phyloP scores from a whole-genome alignment of 2,797 vertebrate genomes.

The Morelia viridis region DNA sequence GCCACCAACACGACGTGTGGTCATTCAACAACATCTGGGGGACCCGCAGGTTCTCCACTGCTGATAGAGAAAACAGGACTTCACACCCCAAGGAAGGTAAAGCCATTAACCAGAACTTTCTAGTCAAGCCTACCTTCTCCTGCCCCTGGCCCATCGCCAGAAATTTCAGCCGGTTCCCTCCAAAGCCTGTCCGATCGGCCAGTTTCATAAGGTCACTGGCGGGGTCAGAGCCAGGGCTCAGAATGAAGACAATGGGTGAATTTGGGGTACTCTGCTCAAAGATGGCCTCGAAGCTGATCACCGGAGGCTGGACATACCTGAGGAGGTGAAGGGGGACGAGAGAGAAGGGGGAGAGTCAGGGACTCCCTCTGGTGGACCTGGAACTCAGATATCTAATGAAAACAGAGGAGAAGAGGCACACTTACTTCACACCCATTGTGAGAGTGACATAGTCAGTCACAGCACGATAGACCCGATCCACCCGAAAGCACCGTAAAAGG shows the following conservation, averaged over 20 bases:
- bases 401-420: not conserved
- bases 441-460: conserved; percentile 86
- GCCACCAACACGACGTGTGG: no score
- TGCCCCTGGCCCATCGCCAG: conserved; percentile 98
- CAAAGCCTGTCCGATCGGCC: conserved; percentile 85
- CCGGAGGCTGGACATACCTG: conserved; percentile 95
- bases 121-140: conserved; percentile 81
- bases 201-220: conserved; percentile 91
- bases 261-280: conserved; percentile 88
- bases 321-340: not conserved
- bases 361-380: not conserved
- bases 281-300: conserved; percentile 90
- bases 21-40: not conserved
- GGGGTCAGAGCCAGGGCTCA: conserved; percentile 94
- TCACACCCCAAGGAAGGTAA: not conserved
- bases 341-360: not conserved
- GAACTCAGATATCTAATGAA: not conserved
- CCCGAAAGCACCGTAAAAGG: conserved; percentile 90
- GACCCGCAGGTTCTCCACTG: not conserved
- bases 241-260: conserved; percentile 93
- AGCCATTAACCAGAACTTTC: not conserved
- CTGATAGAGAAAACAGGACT: not conserved
- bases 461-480: conserved; percentile 90
- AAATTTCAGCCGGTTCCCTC: conserved; percentile 85
- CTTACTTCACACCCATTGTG: conserved; percentile 91